Base-by-base conservation (phyloP, 2,113 vertebrate species). In the Arothron firmamentum region DNA sequence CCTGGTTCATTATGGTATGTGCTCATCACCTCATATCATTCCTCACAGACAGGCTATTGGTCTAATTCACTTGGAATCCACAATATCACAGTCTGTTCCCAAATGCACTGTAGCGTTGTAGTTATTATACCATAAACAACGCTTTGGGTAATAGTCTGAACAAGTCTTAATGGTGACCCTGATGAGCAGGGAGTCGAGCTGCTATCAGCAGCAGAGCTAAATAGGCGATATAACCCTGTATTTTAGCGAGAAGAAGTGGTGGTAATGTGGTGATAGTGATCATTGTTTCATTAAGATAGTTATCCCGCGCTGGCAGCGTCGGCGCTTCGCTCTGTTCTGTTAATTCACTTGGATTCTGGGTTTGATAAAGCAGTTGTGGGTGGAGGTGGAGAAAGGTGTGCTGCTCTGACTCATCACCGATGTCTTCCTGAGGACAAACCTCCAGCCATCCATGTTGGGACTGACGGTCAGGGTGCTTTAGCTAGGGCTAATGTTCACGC, bases 181-280 rank as follows among this genome's bases (percentile, higher is more conserved):
- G 56, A 65, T 67, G 67, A 73, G 70, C 23, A 41, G 68, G 57
- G 69, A 73, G 71, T 76, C 72, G 74, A 56, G 38, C 4, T 31
- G 25, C 72, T 64, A 61, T 59, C 63, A 57, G 52, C 48, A 52
- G 68, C 59, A 46, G 25, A 10, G 28, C 23, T 59, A 59, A 54
- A 53, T 65, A 83, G 47, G 52, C 62, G 63, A 63, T 65, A 78
- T 82, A 74, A 83, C 78, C 71, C 79, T 70, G 72, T 75, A 55
- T 55, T 61, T 49, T 13, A 23, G 17, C 54, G 51, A n/a, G 23
- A 64, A 64, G 70, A 20, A 59, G 56, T 63, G 60, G 62, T 60
- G 55, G 72, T 55, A 61, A 72, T 45, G 6, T 59, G 2, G 49
- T 4, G 85, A 85, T 85, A 67, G 70, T 25, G 8, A 85, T 84